Base-by-base conservation (phyloP, 1,140 invertebrate genomes). In the Arion vulgaris region DNA sequence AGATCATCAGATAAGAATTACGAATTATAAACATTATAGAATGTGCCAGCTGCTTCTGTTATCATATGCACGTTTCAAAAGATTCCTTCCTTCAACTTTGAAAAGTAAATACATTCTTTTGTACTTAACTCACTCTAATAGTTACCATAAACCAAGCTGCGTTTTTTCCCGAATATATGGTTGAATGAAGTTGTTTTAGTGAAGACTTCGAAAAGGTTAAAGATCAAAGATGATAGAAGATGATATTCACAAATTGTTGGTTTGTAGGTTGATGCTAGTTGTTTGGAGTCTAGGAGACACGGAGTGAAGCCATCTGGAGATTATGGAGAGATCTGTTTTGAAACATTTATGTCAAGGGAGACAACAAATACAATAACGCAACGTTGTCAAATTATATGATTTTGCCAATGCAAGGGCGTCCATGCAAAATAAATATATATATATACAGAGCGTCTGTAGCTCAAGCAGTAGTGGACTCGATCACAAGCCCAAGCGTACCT, bases 11-110 rank as follows among this genome's bases (percentile, higher is more conserved):
- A 76, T 76, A 76, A 1, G 74, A 1, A 36, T 51, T 76, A 76
- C 74, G 15, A 26, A 76, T 32, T 76, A 49, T 76, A 76, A 76
- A 76, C 74, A 76, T 76, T 76, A 76, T 76, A 76, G 53, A 76
- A 51, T 23, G 28, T 11, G 32, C 74, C 74, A 76, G 74, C 74
- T 76, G 74, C 28, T 36, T 45, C 17, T 34, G 41, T 76, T 76
- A 76, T 76, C 51, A 53, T n/a, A 49, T 53, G 13, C 28, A 19
- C 36, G 11, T 72, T 72, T 72, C 71, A 38, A 41, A 72, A 66
- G 62, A 28, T 7, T 32, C n/a, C 62, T 66, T 5, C 62, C 2
- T 28, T 66, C 32, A 32, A 32, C n/a, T 66, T 66, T 66, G 62
- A 66, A 17, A 11, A 66, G 62, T 32, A 32, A 66, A 34, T 66